Base-by-base conservation (phyloP, 2,888 invertebrate genomes). In the Drosophila neoperkinsi region DNA sequence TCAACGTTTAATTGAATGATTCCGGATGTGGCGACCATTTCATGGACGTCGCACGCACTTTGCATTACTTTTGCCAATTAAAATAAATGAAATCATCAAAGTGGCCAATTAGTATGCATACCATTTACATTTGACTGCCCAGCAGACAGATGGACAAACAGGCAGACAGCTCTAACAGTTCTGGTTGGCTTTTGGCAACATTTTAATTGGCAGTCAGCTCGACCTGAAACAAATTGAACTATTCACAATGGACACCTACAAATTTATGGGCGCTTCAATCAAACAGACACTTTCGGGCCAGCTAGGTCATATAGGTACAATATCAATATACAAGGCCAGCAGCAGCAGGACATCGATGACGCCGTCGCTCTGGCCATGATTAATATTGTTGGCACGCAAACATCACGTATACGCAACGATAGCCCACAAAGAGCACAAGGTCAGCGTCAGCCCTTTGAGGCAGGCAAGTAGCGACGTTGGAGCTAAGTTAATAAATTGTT, bases 401-500 rank as follows among this genome's bases (percentile, higher is more conserved):
- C 64, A 71, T 62, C 73, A 73, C 74, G 79, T 79, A 77, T 85
- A 83, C 84, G 77, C 74, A 73, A 55, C 66, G 73, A 57, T 61
- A 51, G 55, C 62, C 30, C 62, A 53, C 49, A 66, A 58, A 63
- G 28, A 49, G 52, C 58, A 36, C 68, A 72, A 72, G 74, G 80
- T 77, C 76, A 73, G 41, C 72, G 71, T 72, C 69, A 60, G 52
- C n/a, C 31, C 25, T 56, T 41, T 30, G 18, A 41, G 43, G 11
- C 55, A 70, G 73, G 52, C 72, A 69, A 71, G 59, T 69, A 55
- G 52, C 43, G 21, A 7, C n/a, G 53, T 16, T 61, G 21, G 41
- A 66, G 77, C 55, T 72, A 71, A 82, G 80, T 84, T 84, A 88
- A 88, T 88, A 88, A 87, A 88, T 88, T 88, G 89, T 84, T 88